Base-by-base conservation (phyloP, 2,888 invertebrate species). In the Tryphoninae sp. region DNA sequence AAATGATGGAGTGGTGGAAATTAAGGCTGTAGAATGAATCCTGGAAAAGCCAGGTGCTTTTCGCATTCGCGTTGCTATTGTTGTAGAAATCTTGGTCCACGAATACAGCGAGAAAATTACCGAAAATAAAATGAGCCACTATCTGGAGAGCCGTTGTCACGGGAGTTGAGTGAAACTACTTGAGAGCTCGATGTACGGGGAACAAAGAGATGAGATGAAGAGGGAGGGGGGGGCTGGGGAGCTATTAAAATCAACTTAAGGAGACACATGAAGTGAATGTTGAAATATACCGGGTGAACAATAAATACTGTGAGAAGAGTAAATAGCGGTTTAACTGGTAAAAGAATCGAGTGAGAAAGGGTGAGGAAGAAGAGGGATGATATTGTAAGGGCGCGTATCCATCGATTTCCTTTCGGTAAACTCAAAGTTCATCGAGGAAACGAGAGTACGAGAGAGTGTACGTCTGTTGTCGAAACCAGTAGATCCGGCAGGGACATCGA, bases 121-220 rank as follows among this genome's bases (percentile, higher is more conserved):
- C 33, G 33, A 72, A 59, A 65, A 45, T 55, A 19, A 71, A 78
- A 78, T 73, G 67, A 73, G 65, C 61, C 61, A 51, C 42, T 42
- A 19, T 67, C 26, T n/a, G 42, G 65, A 59, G 40, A 2, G 40
- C 16, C 19, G 23, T 72, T 49, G 55, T 59, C 58, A 49, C 22
- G 49, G 16, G 40, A 26, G n/a, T 16, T 16, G 11, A 40, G 51
- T 6, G 59, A 71, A 51, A 55, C 45, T 72, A 45, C 73, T 68
- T 55, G 55, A 78, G 76, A 82, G 79, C 77, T 74, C 58, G 58
- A 55, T 51, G 51, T 78, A 78, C 55, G 16, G 8, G 45, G 59
- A 78, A 81, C 71, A 77, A 81, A 83, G 80, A 26, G 64, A 11
- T 42, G 23, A 22, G 55, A 33, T 45, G 58, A 55, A 65, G 55